Evolutionary conservation across 2,888 invertebrate genomes (phyloP).

Genomic region (Drosophila nigritarsus): DNA sequence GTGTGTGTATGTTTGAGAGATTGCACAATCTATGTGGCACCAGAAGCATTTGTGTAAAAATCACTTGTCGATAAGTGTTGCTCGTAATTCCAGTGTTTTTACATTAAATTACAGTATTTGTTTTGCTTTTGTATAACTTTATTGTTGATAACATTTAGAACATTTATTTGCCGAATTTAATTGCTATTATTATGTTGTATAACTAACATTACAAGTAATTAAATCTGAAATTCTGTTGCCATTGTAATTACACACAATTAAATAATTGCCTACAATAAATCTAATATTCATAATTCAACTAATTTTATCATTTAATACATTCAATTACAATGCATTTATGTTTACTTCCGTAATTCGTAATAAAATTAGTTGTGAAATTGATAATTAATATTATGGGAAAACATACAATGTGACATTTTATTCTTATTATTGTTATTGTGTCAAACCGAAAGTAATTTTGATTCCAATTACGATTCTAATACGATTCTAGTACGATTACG

Average conservation of each 20-base stretch:
- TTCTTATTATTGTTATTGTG: not conserved
- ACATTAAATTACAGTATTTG: not conserved
- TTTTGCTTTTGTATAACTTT: no score
- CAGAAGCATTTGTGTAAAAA: constrained; percentile 20
- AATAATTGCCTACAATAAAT: not conserved
- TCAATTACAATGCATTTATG: not conserved
- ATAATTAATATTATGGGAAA: not conserved
- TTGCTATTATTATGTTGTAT: not conserved
- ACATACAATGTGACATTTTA: not conserved
- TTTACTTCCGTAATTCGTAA: not conserved
- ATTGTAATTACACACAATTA: not conserved
- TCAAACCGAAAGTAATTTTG: not conserved
- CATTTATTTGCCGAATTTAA: not conserved
- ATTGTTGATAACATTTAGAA: not conserved
- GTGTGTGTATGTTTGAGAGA: not conserved
- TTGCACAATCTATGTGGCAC: constrained; percentile 2
- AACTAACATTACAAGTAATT: not conserved
- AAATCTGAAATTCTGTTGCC: not conserved
- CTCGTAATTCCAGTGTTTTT: constrained; percentile 13
- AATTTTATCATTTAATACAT: not conserved
- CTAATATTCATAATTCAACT: not conserved
- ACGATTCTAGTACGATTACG: not conserved
- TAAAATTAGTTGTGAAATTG: not conserved
- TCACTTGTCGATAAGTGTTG: constrained; percentile 26
- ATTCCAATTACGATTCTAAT: not conserved